Evolutionary conservation across 2,797 vertebrate genomes (phyloP), one percentile per base, ranked within the genome.

Genomic region (Neopelma chrysocephalum): DNA sequence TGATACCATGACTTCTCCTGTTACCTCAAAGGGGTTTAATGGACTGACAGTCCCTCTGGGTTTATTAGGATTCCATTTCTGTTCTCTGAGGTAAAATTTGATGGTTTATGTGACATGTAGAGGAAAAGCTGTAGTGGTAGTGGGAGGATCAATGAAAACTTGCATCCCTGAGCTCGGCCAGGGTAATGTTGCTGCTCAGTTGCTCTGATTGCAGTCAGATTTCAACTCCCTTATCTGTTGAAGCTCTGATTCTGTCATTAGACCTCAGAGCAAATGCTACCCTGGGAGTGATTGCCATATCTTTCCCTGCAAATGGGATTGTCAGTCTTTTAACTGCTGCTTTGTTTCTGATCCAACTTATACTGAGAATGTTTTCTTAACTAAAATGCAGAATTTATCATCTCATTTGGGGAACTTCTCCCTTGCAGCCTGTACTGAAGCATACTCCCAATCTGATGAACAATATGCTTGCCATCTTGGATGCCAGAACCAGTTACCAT

Each of bases 391-490:
- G 91, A 91, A 80, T 95, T 92, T 89, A 17, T 92, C 78, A 85
- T 96, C 82, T 92, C 77, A 95, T 95, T 92, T 95, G 94, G 77
- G 90, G 73, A 93, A 96, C 34, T 92, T 92, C 69, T 86, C 80
- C 84, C 69, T 88, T 96, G 68, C 98, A 99, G 99, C 99, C 45
- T 99, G 99, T 94, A 98, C 95, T 50, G 99, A 99, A 97, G 99
- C 99, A 38, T 99, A 99, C 97, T 97, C 96, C 71, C 98, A 98
- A 93, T 96, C 98, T 93, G 99, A 98, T 96, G 99, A 99, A 94
- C 99, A 99, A 95, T 99, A 98, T 92, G 99, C 99, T 56, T 99
- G 99, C 97, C 98, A 98, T 97, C 98, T 99, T 94, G 99, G 99
- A 87, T 99, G 99, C 93, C 98, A 99, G 97, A 99, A 98, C 92